These are phyloP conservation scores for Odontophorus gujanensis DNA, from an alignment of 2,113 vertebrate species.

Conservation along the genomic window DNA sequence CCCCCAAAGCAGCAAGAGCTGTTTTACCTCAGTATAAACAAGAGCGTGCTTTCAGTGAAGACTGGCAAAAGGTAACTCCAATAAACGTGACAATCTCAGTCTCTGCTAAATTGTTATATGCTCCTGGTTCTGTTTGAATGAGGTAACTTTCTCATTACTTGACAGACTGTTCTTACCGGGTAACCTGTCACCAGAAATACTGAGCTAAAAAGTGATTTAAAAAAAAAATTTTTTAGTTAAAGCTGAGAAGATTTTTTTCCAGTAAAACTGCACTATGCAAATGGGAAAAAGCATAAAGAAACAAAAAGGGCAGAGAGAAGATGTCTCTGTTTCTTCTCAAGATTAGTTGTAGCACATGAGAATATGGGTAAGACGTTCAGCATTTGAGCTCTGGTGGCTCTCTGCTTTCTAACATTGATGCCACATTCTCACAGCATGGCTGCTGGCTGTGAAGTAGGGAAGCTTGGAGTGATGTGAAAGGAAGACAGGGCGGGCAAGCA, in stretches of 20 bases:
- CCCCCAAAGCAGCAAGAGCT: constrained; percentile 58
- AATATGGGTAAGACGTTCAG: neutral
- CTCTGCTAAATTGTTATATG: neutral
- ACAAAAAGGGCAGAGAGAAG: neutral
- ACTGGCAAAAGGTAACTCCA: constrained; percentile 79
- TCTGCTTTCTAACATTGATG: neutral
- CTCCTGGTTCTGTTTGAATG: neutral
- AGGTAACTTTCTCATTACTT: neutral
- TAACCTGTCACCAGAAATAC: neutral
- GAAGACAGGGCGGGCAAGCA: neutral
- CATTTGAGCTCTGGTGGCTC: neutral
- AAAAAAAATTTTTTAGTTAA: neutral
- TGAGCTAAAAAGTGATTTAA: neutral
- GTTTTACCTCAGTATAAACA: constrained; percentile 42
- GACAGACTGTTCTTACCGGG: neutral
- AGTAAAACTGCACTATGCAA: neutral
- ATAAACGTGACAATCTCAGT: neutral
- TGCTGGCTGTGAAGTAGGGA: neutral
- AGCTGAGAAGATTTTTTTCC: neutral
- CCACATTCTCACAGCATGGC: neutral
- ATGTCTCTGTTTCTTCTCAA: neutral
- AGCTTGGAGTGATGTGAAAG: neutral
- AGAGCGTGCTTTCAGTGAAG: constrained; percentile 62
- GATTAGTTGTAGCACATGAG: neutral
- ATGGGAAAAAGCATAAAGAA: neutral